These are phyloP conservation scores for Nymphalis io DNA, from an alignment of 1,140 invertebrate genomes.

Conservation along the genomic window DNA sequence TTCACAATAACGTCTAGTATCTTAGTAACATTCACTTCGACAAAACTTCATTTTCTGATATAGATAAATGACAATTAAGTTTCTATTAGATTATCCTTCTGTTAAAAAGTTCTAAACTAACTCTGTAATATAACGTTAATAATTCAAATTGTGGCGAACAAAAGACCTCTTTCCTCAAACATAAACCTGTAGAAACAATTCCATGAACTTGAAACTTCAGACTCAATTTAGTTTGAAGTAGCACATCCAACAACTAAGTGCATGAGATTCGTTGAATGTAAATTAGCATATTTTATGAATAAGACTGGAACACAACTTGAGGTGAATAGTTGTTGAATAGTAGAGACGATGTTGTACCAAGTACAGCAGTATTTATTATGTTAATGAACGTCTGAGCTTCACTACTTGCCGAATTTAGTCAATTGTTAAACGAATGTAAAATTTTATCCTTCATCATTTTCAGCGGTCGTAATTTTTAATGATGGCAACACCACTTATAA, in stretches of 20 bases:
- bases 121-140: slow-evolving; percentile 17
- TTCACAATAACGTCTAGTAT: slow-evolving; percentile 20
- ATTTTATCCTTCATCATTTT: background rate
- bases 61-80: too few species aligned
- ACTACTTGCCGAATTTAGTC: slow-evolving; percentile 17
- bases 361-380: slow-evolving; percentile 61
- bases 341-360: slow-evolving; percentile 49
- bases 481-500: background rate
- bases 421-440: slow-evolving; percentile 11
- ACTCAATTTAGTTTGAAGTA: slow-evolving; percentile 28
- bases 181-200: slow-evolving; percentile 20
- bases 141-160: slow-evolving; percentile 22
- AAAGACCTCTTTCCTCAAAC: slow-evolving; percentile 19
- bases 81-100: background rate
- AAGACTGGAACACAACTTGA: slow-evolving; percentile 44
- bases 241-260: slow-evolving; percentile 40
- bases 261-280: slow-evolving; percentile 52
- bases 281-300: slow-evolving; percentile 63
- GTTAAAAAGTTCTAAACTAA: background rate
- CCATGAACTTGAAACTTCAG: slow-evolving; percentile 27
- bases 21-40: background rate
- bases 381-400: slow-evolving; percentile 61
- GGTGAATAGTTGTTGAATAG: slow-evolving; percentile 40
- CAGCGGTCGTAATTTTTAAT: background rate
- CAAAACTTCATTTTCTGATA: too few species aligned